Evolutionary conservation across 1,140 invertebrate species (phyloP).

Genomic region (Meloidogyne floridensis): DNA sequence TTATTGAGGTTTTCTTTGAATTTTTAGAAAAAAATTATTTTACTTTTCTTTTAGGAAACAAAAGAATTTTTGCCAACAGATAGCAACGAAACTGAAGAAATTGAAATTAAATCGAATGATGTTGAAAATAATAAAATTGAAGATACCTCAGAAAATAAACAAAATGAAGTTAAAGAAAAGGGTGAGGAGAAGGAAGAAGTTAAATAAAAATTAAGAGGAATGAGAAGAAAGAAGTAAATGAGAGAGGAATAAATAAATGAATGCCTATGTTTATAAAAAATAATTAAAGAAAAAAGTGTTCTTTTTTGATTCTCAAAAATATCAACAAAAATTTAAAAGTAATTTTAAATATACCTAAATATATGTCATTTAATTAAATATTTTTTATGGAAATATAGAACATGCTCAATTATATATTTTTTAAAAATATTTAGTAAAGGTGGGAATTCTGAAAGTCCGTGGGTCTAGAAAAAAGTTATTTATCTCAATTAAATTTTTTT

Average conservation of each 20-base stretch:
- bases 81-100: conserved; percentile 13
- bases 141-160: conserved; percentile 5
- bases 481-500: too few species aligned
- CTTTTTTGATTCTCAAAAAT: conserved; percentile 5
- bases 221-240: not conserved
- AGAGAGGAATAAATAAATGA: not conserved
- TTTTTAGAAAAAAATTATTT: not conserved
- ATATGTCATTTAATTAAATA: too few species aligned
- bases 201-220: not conserved
- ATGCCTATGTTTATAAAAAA: not conserved
- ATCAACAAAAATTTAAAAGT: not conserved
- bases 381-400: too few species aligned
- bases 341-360: too few species aligned
- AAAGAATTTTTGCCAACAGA: conserved; percentile 7
- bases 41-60: not conserved
- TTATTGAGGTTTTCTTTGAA: conserved; percentile 45
- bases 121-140: not conserved
- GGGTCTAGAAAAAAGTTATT: too few species aligned
- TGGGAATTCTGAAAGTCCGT: too few species aligned
- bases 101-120: not conserved
- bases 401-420: too few species aligned
- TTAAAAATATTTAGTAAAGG: too few species aligned
- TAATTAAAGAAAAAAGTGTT: not conserved
- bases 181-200: not conserved
- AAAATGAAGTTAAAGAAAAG: not conserved